Evolutionary conservation across 2,113 vertebrate species (phyloP).

Genomic region (Pomatostomus ruficeps): DNA sequence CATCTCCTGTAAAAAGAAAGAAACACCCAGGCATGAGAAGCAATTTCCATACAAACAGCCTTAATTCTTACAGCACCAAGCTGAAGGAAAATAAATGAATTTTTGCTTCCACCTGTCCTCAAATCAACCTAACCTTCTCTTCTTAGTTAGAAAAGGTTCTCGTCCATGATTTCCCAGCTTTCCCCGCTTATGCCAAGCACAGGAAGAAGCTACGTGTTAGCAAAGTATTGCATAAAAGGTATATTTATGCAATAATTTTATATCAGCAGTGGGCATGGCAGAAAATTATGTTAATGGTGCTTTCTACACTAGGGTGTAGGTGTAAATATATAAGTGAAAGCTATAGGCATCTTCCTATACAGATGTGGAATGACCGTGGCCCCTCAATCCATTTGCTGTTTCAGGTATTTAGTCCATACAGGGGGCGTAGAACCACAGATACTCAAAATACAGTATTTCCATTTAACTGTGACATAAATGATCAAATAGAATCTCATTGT

Average conservation of each 20-base stretch:
- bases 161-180: neutral
- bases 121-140: neutral
- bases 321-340: neutral
- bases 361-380: neutral
- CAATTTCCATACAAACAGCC: neutral
- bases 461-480: neutral
- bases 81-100: neutral
- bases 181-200: neutral
- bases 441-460: neutral
- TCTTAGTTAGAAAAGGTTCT: neutral
- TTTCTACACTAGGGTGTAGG: neutral
- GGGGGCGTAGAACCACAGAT: fast-evolving
- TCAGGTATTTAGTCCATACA: neutral
- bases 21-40: neutral
- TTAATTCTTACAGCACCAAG: neutral
- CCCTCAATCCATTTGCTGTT: neutral
- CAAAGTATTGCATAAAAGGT: neutral
- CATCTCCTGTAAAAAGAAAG: neutral
- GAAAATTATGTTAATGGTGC: neutral
- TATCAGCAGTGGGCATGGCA: neutral
- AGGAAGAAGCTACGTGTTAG: neutral
- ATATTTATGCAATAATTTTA: neutral
- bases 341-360: fast-evolving
- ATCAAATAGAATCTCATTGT: neutral
- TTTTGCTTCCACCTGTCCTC: neutral